A percentile compares a stretch with the other conserved stretches of the same genome.
These are phyloP conservation scores for Drosophila anomalata DNA, from an alignment of 2,888 invertebrate species.

Conservation along the genomic window DNA sequence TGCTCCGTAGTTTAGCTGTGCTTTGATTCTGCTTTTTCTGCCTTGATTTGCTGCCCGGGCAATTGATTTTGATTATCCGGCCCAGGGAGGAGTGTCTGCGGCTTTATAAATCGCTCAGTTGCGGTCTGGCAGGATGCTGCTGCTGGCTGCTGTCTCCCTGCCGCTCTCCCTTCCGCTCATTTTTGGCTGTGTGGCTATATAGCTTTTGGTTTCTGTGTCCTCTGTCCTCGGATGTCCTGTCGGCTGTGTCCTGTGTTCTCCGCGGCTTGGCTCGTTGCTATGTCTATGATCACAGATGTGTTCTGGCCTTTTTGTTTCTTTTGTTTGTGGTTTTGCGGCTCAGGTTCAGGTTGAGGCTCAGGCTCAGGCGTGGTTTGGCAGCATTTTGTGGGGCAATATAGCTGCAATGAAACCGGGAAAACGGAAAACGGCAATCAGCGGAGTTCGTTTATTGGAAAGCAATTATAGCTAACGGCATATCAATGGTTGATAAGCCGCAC, in stretches of 20 bases:
- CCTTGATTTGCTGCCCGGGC: conserved; percentile 12
- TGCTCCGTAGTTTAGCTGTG: conserved; percentile 8
- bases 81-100: conserved; percentile 35
- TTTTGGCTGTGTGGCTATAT: conserved; percentile 16
- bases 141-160: conserved; percentile 16
- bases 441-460: conserved; percentile 14
- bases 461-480: conserved; percentile 25
- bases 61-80: conserved; percentile 62
- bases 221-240: background rate
- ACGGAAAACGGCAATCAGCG: conserved; percentile 10
- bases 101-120: conserved; percentile 62
- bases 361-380: conserved; percentile 68
- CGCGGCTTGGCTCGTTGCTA: conserved; percentile 32
- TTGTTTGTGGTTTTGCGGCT: conserved; percentile 45
- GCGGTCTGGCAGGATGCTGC: conserved; percentile 52
- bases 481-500: conserved; percentile 24
- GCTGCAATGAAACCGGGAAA: conserved; percentile 17
- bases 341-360: conserved; percentile 43
- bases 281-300: conserved; percentile 74
- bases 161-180: conserved; percentile 19
- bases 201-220: conserved; percentile 4
- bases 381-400: conserved; percentile 60
- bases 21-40: conserved; percentile 16
- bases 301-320: conserved; percentile 44
- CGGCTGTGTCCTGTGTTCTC: conserved; percentile 2